phyloP scores from a whole-genome alignment of 2,888 invertebrate genomes.

The Platerodrilus igneus region DNA sequence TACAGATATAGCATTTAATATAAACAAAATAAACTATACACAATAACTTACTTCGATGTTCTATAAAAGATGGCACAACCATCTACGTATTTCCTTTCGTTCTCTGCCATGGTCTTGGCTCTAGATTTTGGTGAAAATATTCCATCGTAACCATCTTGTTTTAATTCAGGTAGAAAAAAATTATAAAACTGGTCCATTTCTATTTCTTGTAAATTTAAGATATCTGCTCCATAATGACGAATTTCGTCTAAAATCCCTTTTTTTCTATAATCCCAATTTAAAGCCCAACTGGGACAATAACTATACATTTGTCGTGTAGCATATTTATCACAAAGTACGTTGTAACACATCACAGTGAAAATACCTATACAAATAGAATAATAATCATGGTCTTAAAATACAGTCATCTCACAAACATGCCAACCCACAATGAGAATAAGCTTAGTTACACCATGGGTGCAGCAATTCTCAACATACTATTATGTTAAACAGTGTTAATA shows the following conservation, averaged over 20 bases:
- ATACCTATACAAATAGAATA: constrained; percentile 60
- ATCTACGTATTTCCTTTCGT: constrained; percentile 95
- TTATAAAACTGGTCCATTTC: constrained; percentile 98
- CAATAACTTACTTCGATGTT: constrained; percentile 78
- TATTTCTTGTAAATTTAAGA: constrained; percentile 94
- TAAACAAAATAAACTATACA: too few species aligned
- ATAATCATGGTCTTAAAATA: not conserved
- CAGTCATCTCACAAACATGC: constrained; percentile 10
- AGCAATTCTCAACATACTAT: constrained; percentile 10
- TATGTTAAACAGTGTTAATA: not conserved
- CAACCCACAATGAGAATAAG: constrained; percentile 9
- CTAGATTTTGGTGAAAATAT: constrained; percentile 98
- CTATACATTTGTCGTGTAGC: constrained; percentile 98
- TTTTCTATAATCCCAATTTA: constrained; percentile 98
- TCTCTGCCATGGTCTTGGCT: constrained; percentile 96
- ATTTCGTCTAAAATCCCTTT: constrained; percentile 97
- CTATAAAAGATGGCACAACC: constrained; percentile 99
- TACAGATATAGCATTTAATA: too few species aligned
- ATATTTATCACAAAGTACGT: constrained; percentile 98
- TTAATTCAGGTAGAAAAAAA: constrained; percentile 92
- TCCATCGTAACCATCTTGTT: constrained; percentile 86
- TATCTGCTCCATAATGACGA: constrained; percentile 92
- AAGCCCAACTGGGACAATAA: constrained; percentile 98
- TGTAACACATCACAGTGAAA: constrained; percentile 99
- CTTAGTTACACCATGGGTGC: constrained; percentile 17